Percentiles rank a stretch among this genome's conserved stretches.
phyloP scores from a whole-genome alignment of 30 jellyfish, hydroid and myxozoan genomes.

The Turritopsis dohrnii region DNA sequence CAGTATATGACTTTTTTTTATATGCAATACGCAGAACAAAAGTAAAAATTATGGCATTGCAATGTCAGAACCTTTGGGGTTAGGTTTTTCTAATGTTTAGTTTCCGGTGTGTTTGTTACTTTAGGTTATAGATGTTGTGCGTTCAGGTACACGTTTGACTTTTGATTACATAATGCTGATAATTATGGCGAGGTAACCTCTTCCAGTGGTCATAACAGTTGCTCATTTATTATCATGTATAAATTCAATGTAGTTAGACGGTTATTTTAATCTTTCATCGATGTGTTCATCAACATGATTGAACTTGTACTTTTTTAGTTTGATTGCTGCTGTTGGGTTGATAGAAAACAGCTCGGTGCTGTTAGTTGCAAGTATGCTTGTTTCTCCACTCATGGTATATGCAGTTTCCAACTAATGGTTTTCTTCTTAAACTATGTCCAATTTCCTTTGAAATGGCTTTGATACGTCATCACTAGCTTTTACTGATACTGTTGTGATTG shows the following conservation, averaged over 20 bases:
- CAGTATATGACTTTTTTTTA: too few relatives aligned
- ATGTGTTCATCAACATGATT: too few relatives aligned
- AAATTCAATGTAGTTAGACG: too few relatives aligned
- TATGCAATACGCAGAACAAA: too few relatives aligned
- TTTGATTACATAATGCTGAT: conserved; percentile 26
- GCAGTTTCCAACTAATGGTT: background rate
- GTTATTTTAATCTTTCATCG: too few relatives aligned
- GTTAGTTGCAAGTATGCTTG: conserved; percentile 37
- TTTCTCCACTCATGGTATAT: conserved; percentile 40
- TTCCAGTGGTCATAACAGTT: too few relatives aligned
- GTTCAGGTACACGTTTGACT: conserved; percentile 25
- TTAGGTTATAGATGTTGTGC: conserved; percentile 30
- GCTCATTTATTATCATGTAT: too few relatives aligned
- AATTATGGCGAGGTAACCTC: conserved; percentile 34
- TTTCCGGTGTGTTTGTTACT: background rate
- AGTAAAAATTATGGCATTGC: too few relatives aligned
- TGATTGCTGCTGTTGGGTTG: conserved; percentile 38
- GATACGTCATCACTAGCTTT: too few relatives aligned
- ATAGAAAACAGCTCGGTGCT: conserved; percentile 33
- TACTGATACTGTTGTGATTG: background rate
- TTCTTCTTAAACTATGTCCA: background rate
- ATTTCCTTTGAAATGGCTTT: too few relatives aligned
- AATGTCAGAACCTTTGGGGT: too few relatives aligned
- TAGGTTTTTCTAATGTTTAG: background rate
- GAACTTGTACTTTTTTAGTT: conserved; percentile 3